Base-by-base conservation (phyloP, 1,140 invertebrate species). In the Drosophila punjabiensis region DNA sequence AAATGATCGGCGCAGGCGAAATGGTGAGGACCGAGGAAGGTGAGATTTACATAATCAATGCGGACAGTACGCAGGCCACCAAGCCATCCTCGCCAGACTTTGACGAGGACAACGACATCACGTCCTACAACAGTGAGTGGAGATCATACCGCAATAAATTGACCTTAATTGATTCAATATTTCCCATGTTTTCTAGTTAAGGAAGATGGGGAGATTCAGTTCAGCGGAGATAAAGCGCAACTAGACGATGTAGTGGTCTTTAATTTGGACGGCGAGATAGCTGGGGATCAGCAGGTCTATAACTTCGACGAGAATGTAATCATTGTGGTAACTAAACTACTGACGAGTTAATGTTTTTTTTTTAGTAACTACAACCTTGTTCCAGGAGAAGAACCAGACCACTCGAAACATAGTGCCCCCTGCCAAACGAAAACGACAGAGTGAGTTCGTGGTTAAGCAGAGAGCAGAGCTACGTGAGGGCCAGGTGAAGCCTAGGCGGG, bases 121-220 rank as follows among this genome's bases (percentile, higher is more conserved):
- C 89, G 3, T 89, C 89, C 4, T 92, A 92, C 64, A 89, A 92
- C 16, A 92, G 89, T 92, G 13, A 86, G 82, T 59, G 47, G 14
- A 5, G 9, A 48, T 33, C 33, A 6, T 28, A 13, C 3, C 1
- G 0, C 13, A 32, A 20, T 47, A 0, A 5, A 41, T 10, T 9
- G 0, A 5, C 9, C 11, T 24, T 56, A 0, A 58, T 39, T 39
- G 32, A 48, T 16, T 18, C 5, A 28, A 14, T 48, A 8, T 7
- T 39, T 4, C 4, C 16, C 13, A 18, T 3, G 16, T 33, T 37
- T 66, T 74, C 18, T 32, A 92, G 91, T 92, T 30, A 81, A 76
- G 56, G 91, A 91, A 43, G 78, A 92, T 37, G 91, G 91, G 0
- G 91, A 92, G 32, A 91, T 92, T 32, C 82, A 92, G 55, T 92